These are phyloP conservation scores for Diadophis punctatus DNA, from an alignment of 2,113 vertebrate species.

Conservation along the genomic window DNA sequence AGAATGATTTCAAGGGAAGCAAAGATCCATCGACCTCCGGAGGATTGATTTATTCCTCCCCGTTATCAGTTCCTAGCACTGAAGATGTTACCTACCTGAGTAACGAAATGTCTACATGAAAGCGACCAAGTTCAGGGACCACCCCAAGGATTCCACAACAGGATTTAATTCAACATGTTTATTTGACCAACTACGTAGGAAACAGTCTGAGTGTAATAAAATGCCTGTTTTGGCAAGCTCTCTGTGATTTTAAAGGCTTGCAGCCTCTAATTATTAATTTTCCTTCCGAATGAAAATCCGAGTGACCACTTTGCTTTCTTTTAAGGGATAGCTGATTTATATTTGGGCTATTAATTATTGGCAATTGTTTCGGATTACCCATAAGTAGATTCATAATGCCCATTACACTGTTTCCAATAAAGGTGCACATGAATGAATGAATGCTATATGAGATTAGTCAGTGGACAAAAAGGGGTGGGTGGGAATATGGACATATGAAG, in stretches of 20 bases:
- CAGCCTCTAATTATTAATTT: not conserved
- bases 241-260: not conserved
- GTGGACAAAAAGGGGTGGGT: not conserved
- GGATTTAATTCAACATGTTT: not conserved
- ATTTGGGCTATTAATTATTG: slow-evolving; percentile 7
- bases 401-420: slow-evolving; percentile 9
- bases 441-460: slow-evolving; percentile 1
- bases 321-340: not conserved
- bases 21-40: too few species aligned
- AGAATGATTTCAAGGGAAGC: too few species aligned
- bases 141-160: too few species aligned
- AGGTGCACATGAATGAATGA: not conserved
- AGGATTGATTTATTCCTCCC: too few species aligned
- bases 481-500: not conserved
- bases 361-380: slow-evolving; percentile 7
- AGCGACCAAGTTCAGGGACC: too few species aligned
- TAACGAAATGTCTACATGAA: too few species aligned
- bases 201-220: not conserved
- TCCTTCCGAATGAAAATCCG: not conserved
- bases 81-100: too few species aligned
- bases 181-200: not conserved
- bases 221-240: not conserved
- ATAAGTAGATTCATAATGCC: not conserved
- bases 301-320: not conserved
- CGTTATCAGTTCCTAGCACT: too few species aligned